phyloP scores from a whole-genome alignment of 1,140 invertebrate genomes.

The Apis mellifera region Amel_HAv3.1 CM009935.2:9217001-9217500 shows the following conservation, averaged over 20 bases:
- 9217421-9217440: conserved; percentile 22
- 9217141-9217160: too few species aligned
- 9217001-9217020: too few species aligned
- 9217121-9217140: too few species aligned
- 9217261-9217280: conserved; percentile 4
- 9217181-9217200: background rate
- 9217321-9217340: conserved; percentile 48
- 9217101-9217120: too few species aligned
- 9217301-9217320: conserved; percentile 33
- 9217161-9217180: background rate
- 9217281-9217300: conserved; percentile 36
- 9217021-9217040: too few species aligned
- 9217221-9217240: conserved; percentile 19
- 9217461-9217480: conserved; percentile 8
- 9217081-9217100: too few species aligned
- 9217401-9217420: conserved; percentile 48
- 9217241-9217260: background rate
- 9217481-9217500: background rate
- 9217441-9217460: conserved; percentile 38
- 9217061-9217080: too few species aligned
- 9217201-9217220: background rate
- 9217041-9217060: too few species aligned
- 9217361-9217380: conserved; percentile 39
- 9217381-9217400: conserved; percentile 50
- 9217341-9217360: conserved; percentile 19